Conservation (phyloP, 1,140 invertebrate species). For the Ceratina calcarata region DNA sequence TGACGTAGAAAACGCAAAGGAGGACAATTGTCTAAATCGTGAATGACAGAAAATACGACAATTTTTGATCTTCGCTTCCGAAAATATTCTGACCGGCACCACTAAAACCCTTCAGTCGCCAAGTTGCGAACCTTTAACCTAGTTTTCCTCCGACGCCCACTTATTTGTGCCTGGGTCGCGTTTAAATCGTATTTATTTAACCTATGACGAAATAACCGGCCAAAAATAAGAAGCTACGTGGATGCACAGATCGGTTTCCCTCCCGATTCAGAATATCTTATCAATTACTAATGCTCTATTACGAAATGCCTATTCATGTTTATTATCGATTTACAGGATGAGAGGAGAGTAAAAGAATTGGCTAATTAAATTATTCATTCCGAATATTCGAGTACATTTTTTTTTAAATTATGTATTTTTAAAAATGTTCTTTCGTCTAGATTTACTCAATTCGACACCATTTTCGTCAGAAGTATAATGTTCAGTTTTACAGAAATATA, state of each 20-base stretch:
- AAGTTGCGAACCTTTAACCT: constrained; percentile 52
- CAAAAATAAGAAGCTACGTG: constrained; percentile 8
- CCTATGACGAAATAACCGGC: constrained; percentile 12
- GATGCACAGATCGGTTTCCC: constrained; percentile 4
- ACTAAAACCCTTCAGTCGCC: constrained; percentile 21
- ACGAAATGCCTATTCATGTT: background rate
- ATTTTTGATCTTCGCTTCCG: constrained; percentile 47
- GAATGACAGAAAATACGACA: background rate
- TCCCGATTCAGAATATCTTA: background rate
- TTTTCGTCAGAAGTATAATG: background rate
- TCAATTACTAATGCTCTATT: background rate
- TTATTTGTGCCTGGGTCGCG: background rate
- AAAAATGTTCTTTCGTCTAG: background rate
- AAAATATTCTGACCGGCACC: constrained; percentile 33
- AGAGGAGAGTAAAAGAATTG: background rate
- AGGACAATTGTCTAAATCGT: background rate
- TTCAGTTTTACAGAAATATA: background rate
- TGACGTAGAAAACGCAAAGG: no score
- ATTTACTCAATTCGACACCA: background rate
- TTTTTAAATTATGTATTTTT: background rate
- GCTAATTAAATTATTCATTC: background rate
- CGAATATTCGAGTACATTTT: background rate
- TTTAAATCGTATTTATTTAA: constrained; percentile 51
- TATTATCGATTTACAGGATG: background rate
- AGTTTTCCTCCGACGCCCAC: constrained; percentile 20